Base-by-base conservation (phyloP, 2,888 invertebrate genomes). In the Harmothoe impar region DNA sequence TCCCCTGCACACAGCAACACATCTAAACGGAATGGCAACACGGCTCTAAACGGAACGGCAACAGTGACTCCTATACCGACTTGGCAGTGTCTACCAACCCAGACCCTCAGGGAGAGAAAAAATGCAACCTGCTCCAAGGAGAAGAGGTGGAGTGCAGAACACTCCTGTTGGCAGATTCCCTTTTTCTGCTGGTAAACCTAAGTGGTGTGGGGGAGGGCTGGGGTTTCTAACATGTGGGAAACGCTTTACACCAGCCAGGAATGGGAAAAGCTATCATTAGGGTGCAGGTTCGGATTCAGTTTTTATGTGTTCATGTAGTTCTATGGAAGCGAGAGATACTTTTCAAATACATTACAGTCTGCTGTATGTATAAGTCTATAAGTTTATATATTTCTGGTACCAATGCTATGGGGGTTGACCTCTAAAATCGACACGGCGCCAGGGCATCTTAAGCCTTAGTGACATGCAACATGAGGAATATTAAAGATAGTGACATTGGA, bases 41-140 rank as follows among this genome's bases (percentile, higher is more conserved):
- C 62, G 62, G 62, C 20, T 62, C 62, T 62, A 62, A 62, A 62
- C 62, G 62, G 62, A 62, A 62, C 62, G 62, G 62, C n/a, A 62
- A 62, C 62, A 62, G 23, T 62, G 62, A 62, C 62, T 5, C 43
- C 43, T 7, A n/a, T n/a, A n/a, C 43, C 10, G 43, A 43, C 43
- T 43, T 43, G 43, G 43, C 43, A 43, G 10, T 43, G 43, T 43
- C 43, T 62, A 5, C 23, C 62, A 62, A 62, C 62, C 17, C 23
- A 20, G 62, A 20, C 62, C 15, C 62, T 62, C 43, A 12, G 62
- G 20, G 12, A 62, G 62, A n/a, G 62, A 62, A 62, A 62, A 62
- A n/a, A 20, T n/a, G 62, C 20, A 62, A 62, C n/a, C 62, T 62
- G 62, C n/a, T n/a, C n/a, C 3, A 62, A 5, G 7, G 20, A n/a